Base-by-base conservation (phyloP, 2,797 vertebrate species). In the Acrossocheilus wenchowensis region DNA sequence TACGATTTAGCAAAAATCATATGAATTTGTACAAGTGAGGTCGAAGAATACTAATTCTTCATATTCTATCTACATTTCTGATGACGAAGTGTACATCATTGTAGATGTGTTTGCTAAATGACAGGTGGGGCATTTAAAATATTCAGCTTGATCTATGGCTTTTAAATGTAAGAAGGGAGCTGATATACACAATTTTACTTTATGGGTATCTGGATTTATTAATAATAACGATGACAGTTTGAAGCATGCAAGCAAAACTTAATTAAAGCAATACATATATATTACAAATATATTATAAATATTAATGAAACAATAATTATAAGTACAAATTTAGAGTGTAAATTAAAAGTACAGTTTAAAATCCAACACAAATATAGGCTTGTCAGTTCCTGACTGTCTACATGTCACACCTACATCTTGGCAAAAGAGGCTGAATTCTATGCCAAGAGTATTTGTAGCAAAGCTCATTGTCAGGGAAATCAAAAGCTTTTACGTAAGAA, bases 81-180 rank as follows among this genome's bases (percentile, higher is more conserved):
- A 26, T 77, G 72, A 84, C 6, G 2, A 84, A 66, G 23, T 21
- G 6, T 50, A 26, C 62, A 64, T 84, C 26, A 52, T 52, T 26
- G 60, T n/a, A 50, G 19, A 83, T 75, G 26, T 45, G 52, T 15
- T 62, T 48, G 11, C 39, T 62, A 83, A 62, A 62, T 83, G 71
- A 62, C 54, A 48, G 26, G 26, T 43, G 36, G 8, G 52, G 34
- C 62, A 66, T 64, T 64, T 79, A 17, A 15, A 17, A 1, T 3
- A 48, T 50, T 34, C 17, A 9, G 7, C 19, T 17, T 34, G 54
- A 83, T 45, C 11, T 52, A 9, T 36, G 3, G 23, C 7, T n/a
- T 34, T 64, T 74, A 34, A 45, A 62, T 34, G n/a, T 36, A 36
- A 41, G 4, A 71, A n/a, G 5, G 10, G 9, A 41, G 34, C 50